Evolutionary conservation across 2,797 vertebrate species (phyloP), one percentile per base, ranked within the genome.

Genomic region (Austrolebias charrua): DNA sequence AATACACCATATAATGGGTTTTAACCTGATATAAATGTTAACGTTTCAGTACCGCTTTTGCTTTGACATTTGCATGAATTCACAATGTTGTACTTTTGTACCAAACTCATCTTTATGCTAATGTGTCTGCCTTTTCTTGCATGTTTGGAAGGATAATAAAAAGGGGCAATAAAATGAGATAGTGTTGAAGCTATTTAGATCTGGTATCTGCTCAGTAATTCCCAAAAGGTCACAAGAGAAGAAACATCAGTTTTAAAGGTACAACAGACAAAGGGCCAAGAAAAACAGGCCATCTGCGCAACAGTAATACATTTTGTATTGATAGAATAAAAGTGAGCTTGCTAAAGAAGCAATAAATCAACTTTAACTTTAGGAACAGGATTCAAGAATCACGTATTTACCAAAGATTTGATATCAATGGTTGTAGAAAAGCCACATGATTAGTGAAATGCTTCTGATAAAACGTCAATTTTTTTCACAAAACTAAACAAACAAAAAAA

Each of bases 241-340:
- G 44, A 38, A 15, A 20, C 19, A 35, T 48, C 14, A 38, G 33
- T 35, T 35, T 48, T 45, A 59, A 13, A 48, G 31, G 44, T 31
- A 59, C n/a, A 18, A n/a, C 15, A 20, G 43, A 57, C 42, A 45
- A 44, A 15, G 0, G 43, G 6, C 6, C 43, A 20, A 48, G 18
- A 20, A 11, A 48, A 15, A 58, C 60, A 71, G 75, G 56, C 60
- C 6, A 31, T 24, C 19, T 20, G 28, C 38, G 52, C 53, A 42
- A 33, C n/a, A 62, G 40, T 46, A 63, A 66, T 49, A 56, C 13
- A 46, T 64, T 80, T 82, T 75, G 63, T 24, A 71, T 54, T 42
- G 61, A 79, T 60, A 29, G 57, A n/a, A 7, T 60, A 48, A 6
- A 16, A 53, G 31, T 14, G 20, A 29, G 38, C 38, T 12, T 2